These are phyloP conservation scores for Aporrectodea caliginosa DNA, from an alignment of 1,140 invertebrate species.

Conservation along the genomic window DNA sequence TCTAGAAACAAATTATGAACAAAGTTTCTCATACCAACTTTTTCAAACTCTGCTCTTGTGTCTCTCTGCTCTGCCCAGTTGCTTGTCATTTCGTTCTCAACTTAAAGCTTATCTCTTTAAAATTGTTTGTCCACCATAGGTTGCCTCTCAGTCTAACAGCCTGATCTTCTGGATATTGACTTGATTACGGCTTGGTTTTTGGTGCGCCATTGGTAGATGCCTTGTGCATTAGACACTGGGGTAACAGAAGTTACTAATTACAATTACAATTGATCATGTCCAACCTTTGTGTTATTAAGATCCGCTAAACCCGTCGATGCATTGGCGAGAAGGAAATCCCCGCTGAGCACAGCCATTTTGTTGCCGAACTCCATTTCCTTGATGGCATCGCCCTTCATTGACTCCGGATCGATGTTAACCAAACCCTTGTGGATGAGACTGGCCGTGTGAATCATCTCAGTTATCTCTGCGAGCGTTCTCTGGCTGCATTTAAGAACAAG, in stretches of 20 bases:
- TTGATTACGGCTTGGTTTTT: too few species aligned
- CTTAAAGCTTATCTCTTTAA: too few species aligned
- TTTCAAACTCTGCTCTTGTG: too few species aligned
- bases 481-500: conserved; percentile 50
- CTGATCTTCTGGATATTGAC: too few species aligned
- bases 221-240: too few species aligned
- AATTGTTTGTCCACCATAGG: too few species aligned
- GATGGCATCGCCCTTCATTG: conserved; percentile 56
- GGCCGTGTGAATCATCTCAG: conserved; percentile 55
- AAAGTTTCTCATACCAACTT: neutral
- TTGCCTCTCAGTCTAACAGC: too few species aligned
- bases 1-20: neutral
- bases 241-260: too few species aligned
- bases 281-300: conserved; percentile 69
- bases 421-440: conserved; percentile 54
- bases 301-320: conserved; percentile 80
- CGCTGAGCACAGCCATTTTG: conserved; percentile 87
- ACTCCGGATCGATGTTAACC: conserved; percentile 68
- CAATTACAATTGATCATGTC: too few species aligned
- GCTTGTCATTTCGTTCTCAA: too few species aligned
- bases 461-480: conserved; percentile 53
- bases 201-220: too few species aligned
- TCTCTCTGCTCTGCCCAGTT: too few species aligned
- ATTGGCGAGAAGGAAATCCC: conserved; percentile 86
- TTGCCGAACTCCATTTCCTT: conserved; percentile 88